Evolutionary conservation across 2,113 vertebrate species (phyloP).

Genomic region (Casuarius casuarius): DNA sequence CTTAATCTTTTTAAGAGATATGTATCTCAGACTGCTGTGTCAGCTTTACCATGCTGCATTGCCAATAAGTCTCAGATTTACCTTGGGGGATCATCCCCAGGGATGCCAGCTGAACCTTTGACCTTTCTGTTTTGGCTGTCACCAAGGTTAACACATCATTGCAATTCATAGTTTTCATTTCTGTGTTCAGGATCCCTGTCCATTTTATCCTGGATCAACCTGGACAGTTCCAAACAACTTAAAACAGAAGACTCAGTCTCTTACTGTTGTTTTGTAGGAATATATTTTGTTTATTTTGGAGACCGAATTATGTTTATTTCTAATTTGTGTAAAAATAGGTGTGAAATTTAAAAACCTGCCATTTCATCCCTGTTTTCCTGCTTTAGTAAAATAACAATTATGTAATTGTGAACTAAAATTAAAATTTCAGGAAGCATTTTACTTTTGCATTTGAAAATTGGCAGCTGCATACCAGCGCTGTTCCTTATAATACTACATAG

Average conservation of each 20-base stretch:
- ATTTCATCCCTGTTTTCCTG: background rate
- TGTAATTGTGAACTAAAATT: background rate
- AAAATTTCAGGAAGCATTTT: background rate
- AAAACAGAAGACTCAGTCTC: background rate
- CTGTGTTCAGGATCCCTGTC: background rate
- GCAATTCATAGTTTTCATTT: background rate
- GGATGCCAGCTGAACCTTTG: constrained; percentile 45
- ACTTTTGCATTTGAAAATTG: background rate
- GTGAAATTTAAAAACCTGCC: background rate
- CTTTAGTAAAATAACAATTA: background rate
- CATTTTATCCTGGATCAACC: background rate
- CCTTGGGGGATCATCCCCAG: constrained; percentile 5
- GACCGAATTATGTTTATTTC: background rate
- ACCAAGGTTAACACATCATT: constrained; percentile 43
- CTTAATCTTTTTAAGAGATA: background rate
- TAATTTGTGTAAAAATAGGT: background rate
- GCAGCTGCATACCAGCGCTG: background rate
- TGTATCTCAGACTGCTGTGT: background rate
- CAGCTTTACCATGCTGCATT: constrained; percentile 19
- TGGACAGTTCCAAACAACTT: background rate
- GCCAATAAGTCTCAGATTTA: constrained; percentile 41
- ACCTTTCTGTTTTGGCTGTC: constrained; percentile 33
- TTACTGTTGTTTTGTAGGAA: background rate
- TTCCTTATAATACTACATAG: background rate
- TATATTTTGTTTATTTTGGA: background rate